These are phyloP conservation scores for Heliornis fulica DNA, from an alignment of 2,113 vertebrate genomes.

Conservation along the genomic window DNA sequence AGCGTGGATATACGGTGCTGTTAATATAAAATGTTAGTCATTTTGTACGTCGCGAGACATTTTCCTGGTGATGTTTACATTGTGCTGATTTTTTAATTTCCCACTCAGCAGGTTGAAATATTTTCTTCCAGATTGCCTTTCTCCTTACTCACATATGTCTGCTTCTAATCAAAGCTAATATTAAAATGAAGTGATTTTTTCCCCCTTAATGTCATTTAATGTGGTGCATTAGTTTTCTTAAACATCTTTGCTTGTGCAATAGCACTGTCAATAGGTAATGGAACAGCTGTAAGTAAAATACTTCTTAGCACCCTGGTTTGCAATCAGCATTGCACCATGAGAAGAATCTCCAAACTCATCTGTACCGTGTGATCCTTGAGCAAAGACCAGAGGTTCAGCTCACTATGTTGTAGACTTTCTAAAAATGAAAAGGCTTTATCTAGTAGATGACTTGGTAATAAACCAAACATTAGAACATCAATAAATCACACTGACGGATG, in stretches of 20 bases:
- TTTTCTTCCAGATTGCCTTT: slow-evolving; percentile 9
- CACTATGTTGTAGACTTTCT: neutral
- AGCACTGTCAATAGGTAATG: neutral
- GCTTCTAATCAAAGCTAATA: slow-evolving; percentile 18
- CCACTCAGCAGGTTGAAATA: slow-evolving; percentile 21
- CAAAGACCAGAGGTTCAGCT: neutral
- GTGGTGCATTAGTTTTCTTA: neutral
- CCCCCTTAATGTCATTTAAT: neutral
- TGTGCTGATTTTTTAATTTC: slow-evolving; percentile 41
- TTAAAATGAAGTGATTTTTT: neutral
- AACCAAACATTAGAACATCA: neutral
- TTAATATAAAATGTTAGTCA: neutral
- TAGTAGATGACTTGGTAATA: neutral
- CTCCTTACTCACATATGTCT: neutral
- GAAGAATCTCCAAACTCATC: neutral
- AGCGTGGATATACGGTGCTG: neutral
- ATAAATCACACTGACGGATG: neutral
- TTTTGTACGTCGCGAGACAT: neutral
- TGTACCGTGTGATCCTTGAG: neutral
- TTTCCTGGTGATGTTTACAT: neutral
- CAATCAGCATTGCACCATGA: neutral
- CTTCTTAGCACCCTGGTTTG: neutral
- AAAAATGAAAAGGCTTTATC: neutral
- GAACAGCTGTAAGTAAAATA: neutral
- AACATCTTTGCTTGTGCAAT: neutral